Conservation (phyloP, 2,113 vertebrate genomes). For the Rattus rattus region DNA sequence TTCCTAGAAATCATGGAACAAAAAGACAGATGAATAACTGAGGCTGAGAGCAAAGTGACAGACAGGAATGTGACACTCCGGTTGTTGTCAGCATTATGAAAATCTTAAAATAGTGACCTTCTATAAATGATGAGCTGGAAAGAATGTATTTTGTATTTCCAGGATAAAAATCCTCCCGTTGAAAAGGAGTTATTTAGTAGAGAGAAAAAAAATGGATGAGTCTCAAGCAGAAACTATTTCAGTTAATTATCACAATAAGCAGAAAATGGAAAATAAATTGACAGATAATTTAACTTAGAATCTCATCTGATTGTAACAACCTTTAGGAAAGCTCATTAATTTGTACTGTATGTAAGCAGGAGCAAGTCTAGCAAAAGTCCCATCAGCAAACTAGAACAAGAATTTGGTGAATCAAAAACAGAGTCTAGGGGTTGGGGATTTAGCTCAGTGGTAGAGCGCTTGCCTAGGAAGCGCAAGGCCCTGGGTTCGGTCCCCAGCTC, state of each 20-base stretch:
- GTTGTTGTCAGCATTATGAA: not conserved
- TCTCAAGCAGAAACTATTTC: slow-evolving; percentile 3
- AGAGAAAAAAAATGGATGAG: not conserved
- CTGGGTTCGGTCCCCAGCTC: no score
- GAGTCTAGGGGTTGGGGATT: slow-evolving; percentile 29
- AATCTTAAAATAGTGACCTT: not conserved
- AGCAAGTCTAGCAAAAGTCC: slow-evolving; percentile 44
- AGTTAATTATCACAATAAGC: slow-evolving; percentile 40
- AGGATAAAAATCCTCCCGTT: not conserved
- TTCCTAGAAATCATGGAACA: slow-evolving; percentile 5
- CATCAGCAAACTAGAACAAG: slow-evolving; percentile 47
- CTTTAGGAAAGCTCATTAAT: slow-evolving; percentile 43
- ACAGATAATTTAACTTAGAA: slow-evolving; percentile 53
- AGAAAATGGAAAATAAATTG: slow-evolving; percentile 33
- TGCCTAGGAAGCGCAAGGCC: no score
- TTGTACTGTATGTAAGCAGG: slow-evolving; percentile 36
- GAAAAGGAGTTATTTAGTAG: not conserved
- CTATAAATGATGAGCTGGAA: not conserved
- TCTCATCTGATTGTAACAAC: slow-evolving; percentile 36
- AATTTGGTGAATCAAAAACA: slow-evolving; percentile 59
- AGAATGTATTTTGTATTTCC: slow-evolving; percentile 13
- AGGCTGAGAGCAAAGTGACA: not conserved
- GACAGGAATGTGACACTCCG: not conserved
- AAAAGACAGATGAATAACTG: not conserved
- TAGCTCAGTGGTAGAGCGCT: no score